Evolutionary conservation across 2,888 invertebrate species (phyloP).

Genomic region (Protula sp.): DNA sequence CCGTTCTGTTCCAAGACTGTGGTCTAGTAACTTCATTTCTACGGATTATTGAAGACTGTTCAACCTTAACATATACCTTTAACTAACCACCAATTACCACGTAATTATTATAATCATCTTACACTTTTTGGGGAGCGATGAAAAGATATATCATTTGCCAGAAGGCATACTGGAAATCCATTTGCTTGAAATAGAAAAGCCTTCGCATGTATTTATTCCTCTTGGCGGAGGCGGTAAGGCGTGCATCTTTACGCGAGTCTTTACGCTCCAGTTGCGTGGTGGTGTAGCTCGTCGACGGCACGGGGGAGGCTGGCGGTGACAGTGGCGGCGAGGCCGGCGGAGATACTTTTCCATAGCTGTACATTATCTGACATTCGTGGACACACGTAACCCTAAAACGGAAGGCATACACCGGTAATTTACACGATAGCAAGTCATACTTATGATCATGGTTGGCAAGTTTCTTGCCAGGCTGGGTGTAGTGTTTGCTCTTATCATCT

Average conservation of each 20-base stretch:
- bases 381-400: no score
- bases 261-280: background rate
- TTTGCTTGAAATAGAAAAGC: constrained; percentile 77
- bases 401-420: no score
- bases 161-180: constrained; percentile 99
- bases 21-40: no score
- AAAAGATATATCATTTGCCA: constrained; percentile 99
- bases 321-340: constrained; percentile 31
- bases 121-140: constrained; percentile 87
- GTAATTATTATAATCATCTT: no score
- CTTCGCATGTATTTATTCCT: constrained; percentile 58
- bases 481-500: no score
- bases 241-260: background rate
- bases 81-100: no score
- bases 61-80: no score
- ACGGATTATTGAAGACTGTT: no score
- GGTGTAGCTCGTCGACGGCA: constrained; percentile 5
- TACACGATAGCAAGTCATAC: no score
- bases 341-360: constrained; percentile 21
- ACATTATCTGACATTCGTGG: constrained; percentile 8
- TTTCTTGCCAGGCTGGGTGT: no score
- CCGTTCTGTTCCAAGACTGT: no score
- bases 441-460: no score
- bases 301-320: constrained; percentile 17
- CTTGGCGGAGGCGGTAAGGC: constrained; percentile 73